phyloP scores from a whole-genome alignment of 2,888 invertebrate species.

The Holacanthella duospinosa region DNA sequence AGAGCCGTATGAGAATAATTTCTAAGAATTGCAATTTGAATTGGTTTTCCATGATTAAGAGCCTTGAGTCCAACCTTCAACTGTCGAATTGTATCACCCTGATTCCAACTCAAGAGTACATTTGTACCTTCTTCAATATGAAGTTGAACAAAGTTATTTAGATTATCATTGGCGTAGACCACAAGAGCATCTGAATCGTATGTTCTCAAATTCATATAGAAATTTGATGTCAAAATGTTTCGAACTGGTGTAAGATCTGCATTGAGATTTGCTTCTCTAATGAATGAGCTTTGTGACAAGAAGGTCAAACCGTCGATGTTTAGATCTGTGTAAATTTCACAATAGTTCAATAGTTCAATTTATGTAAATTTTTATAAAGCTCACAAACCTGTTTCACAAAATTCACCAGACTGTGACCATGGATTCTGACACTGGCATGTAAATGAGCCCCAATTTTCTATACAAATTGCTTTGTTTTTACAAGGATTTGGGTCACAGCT shows the following conservation, averaged over 20 bases:
- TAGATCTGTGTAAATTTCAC: constrained; percentile 56
- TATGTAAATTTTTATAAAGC: not conserved
- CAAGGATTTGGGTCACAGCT: constrained; percentile 91
- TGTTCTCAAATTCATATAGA: constrained; percentile 80
- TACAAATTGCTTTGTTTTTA: constrained; percentile 71
- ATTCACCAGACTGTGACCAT: constrained; percentile 81
- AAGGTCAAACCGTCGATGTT: constrained; percentile 82
- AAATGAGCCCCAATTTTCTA: constrained; percentile 50
- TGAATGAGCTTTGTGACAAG: constrained; percentile 64
- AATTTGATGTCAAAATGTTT: constrained; percentile 64
- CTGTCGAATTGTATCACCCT: constrained; percentile 40
- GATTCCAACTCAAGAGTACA: constrained; percentile 75
- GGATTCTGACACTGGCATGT: constrained; percentile 84
- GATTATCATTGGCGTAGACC: constrained; percentile 80
- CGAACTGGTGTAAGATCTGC: constrained; percentile 46
- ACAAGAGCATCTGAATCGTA: constrained; percentile 71
- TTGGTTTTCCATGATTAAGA: constrained; percentile 68
- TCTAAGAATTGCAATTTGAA: constrained; percentile 76
- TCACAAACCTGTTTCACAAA: constrained; percentile 76
- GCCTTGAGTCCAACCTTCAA: constrained; percentile 40
- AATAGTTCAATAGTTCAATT: not conserved
- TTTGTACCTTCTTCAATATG: constrained; percentile 68
- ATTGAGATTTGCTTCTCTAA: constrained; percentile 61
- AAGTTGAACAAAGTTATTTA: constrained; percentile 84
- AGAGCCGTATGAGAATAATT: constrained; percentile 61